These are phyloP conservation scores for Xiphophorus birchmanni DNA, from an alignment of 2,797 vertebrate genomes.

Conservation along the genomic window DNA sequence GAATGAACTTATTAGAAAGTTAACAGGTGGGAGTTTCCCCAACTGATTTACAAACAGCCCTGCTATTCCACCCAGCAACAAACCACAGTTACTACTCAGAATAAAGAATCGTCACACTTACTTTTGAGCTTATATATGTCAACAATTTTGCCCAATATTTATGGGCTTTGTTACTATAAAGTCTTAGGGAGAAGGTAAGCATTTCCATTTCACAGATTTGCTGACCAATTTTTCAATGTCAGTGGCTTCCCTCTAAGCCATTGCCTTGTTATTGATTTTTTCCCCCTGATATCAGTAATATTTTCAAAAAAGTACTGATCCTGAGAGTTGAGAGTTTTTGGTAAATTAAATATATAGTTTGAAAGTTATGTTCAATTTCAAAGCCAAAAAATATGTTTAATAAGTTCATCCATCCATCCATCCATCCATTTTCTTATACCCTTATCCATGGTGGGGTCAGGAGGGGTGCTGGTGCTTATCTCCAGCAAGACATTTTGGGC, in stretches of 20 bases:
- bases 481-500: too few relatives aligned
- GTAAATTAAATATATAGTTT: not conserved
- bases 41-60: too few relatives aligned
- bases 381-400: too few relatives aligned
- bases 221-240: not conserved
- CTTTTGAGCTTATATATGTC: not conserved
- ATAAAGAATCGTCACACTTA: not conserved
- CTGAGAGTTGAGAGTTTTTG: not conserved
- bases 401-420: too few relatives aligned
- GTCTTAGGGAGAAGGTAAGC: not conserved
- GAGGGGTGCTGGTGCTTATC: too few relatives aligned
- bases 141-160: not conserved
- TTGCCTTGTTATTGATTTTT: not conserved
- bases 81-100: too few relatives aligned
- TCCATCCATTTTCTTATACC: too few relatives aligned
- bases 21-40: too few relatives aligned
- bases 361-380: not conserved
- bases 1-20: too few relatives aligned
- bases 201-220: conserved; percentile 1
- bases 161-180: not conserved
- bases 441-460: too few relatives aligned
- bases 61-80: too few relatives aligned
- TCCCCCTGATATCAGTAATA: not conserved
- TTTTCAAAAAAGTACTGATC: not conserved
- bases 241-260: not conserved